These are phyloP conservation scores for Cynopterus brachyotis DNA, from an alignment of 2,113 vertebrate genomes.

Conservation along the genomic window DNA sequence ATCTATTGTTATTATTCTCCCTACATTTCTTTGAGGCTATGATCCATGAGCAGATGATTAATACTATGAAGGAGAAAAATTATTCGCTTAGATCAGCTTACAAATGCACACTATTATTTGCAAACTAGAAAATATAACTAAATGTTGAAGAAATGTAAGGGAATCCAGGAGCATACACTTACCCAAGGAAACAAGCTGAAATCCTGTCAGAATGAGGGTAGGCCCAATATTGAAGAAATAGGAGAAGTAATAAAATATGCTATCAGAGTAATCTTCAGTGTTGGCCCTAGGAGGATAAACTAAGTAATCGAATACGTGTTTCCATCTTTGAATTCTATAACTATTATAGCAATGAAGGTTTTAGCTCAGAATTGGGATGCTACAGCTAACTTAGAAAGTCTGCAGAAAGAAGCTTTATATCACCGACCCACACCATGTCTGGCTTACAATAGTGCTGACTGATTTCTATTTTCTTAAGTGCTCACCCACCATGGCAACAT, in stretches of 20 bases:
- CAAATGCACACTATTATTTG: conserved; percentile 4
- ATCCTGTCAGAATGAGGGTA: conserved; percentile 22
- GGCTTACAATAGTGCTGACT: conserved; percentile 51
- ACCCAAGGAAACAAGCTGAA: conserved; percentile 39
- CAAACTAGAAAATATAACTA: conserved; percentile 36
- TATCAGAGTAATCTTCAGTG: conserved; percentile 62
- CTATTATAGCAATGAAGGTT: conserved; percentile 77
- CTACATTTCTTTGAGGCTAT: conserved; percentile 5
- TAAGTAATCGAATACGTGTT: conserved; percentile 78
- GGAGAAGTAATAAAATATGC: conserved; percentile 68
- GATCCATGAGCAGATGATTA: conserved; percentile 51
- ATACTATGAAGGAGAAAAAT: background rate
- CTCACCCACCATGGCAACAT: conserved; percentile 33
- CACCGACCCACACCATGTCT: conserved; percentile 49
- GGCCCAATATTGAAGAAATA: conserved; percentile 39
- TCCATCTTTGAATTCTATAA: conserved; percentile 75
- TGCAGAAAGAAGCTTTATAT: conserved; percentile 55
- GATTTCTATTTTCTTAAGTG: conserved; percentile 65
- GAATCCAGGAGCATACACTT: conserved; percentile 37
- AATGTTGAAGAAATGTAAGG: conserved; percentile 48
- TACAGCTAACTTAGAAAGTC: conserved; percentile 64
- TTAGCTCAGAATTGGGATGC: conserved; percentile 71
- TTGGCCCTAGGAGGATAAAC: conserved; percentile 61
- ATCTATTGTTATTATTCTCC: conserved; percentile 25
- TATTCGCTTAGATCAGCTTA: conserved; percentile 42